Evolutionary conservation across 2,797 vertebrate genomes (phyloP).

Genomic region (Aphelocoma californica): DNA sequence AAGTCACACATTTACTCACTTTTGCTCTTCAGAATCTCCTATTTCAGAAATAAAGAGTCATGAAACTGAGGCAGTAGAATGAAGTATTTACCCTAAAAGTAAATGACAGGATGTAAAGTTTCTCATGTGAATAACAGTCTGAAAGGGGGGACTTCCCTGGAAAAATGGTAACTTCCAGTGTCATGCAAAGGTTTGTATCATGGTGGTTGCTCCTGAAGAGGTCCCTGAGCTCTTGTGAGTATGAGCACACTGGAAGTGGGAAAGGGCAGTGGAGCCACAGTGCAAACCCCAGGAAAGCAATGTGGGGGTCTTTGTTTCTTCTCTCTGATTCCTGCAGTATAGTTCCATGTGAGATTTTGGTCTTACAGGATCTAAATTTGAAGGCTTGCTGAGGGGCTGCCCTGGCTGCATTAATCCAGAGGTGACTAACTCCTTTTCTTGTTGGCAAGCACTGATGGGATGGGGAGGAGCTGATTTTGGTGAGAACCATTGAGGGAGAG

Average conservation of each 20-base stretch:
- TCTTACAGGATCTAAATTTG: fast-evolving
- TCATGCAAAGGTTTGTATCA: not conserved
- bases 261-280: not conserved
- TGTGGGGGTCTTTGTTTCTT: not conserved
- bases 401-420: not conserved
- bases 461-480: not conserved
- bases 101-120: not conserved
- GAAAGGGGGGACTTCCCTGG: not conserved
- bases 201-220: not conserved
- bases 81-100: not conserved
- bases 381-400: not conserved
- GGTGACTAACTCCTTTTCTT: fast-evolving
- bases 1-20: not conserved
- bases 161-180: not conserved
- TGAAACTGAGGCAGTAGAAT: not conserved
- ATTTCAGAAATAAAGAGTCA: not conserved
- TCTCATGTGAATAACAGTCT: not conserved
- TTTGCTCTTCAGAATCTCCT: not conserved
- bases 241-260: fast-evolving
- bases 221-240: not conserved
- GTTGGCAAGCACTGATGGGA: fast-evolving
- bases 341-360: not conserved
- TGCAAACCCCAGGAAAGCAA: not conserved
- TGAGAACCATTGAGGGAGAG: fast-evolving
- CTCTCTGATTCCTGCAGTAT: not conserved